phyloP scores from a whole-genome alignment of 2,888 invertebrate genomes.

The Lypha dubia region DNA sequence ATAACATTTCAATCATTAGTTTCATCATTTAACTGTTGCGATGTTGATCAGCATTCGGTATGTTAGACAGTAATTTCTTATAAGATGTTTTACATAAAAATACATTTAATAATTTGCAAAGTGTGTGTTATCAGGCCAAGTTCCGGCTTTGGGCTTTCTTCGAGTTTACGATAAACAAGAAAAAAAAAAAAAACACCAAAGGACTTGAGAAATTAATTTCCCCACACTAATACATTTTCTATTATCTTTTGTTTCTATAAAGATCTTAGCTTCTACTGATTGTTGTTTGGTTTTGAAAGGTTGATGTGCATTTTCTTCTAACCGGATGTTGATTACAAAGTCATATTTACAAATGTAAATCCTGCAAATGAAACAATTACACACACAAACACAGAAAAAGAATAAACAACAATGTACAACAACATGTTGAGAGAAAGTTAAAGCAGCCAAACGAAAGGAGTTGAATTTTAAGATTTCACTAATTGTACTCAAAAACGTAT shows the following conservation, averaged over 20 bases:
- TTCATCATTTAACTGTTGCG: slow-evolving; percentile 62
- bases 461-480: slow-evolving; percentile 17
- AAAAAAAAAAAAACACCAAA: too few relatives aligned
- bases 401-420: slow-evolving; percentile 36
- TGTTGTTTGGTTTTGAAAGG: slow-evolving; percentile 63
- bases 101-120: too few relatives aligned
- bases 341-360: slow-evolving; percentile 81
- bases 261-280: slow-evolving; percentile 43
- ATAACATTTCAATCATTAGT: slow-evolving; percentile 44
- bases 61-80: background rate
- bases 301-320: slow-evolving; percentile 58
- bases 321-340: slow-evolving; percentile 73
- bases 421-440: slow-evolving; percentile 1
- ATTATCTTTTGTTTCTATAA: slow-evolving; percentile 19
- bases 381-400: slow-evolving; percentile 18
- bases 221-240: background rate
- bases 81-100: too few relatives aligned
- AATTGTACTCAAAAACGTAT: background rate
- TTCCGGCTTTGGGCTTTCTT: too few relatives aligned
- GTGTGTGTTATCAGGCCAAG: too few relatives aligned
- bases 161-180: too few relatives aligned
- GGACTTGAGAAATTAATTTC: background rate
- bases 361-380: slow-evolving; percentile 81
- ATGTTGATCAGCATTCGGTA: slow-evolving; percentile 32
- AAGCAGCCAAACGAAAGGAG: background rate